Evolutionary conservation across 64 coral and sea anemone genomes (phyloP).

Genomic region (Acropora tenuis): DNA sequence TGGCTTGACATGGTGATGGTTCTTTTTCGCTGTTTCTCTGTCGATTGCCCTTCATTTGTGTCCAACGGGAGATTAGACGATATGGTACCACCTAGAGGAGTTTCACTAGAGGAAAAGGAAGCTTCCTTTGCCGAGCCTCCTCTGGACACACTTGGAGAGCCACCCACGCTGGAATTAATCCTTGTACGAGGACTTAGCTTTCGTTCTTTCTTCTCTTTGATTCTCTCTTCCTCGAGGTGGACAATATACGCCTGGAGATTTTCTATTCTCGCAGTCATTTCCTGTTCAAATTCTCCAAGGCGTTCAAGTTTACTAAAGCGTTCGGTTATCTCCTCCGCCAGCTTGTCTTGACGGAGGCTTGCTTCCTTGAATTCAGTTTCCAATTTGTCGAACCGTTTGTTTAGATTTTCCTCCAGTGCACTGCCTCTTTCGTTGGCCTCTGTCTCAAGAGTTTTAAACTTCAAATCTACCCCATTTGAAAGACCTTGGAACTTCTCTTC

Average conservation of each 20-base stretch:
- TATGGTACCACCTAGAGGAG: background rate
- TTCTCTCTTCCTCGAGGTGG: constrained; percentile 13
- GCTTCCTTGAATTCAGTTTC: background rate
- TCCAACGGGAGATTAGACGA: background rate
- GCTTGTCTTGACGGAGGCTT: background rate
- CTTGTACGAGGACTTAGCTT: background rate
- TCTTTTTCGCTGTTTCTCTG: constrained; percentile 7
- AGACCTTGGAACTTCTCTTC: constrained; percentile 30
- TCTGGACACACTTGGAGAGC: background rate
- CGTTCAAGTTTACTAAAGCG: constrained; percentile 6
- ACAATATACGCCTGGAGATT: constrained; percentile 12
- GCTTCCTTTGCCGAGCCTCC: background rate
- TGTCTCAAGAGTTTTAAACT: constrained; percentile 17
- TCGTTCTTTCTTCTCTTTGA: background rate
- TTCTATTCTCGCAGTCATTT: constrained; percentile 9
- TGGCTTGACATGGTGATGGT: constrained; percentile 21
- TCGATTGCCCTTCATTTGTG: background rate
- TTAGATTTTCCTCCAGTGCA: background rate
- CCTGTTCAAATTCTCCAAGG: constrained; percentile 2
- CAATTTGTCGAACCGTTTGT: constrained; percentile 13
- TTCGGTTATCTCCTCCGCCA: background rate
- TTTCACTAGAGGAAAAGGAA: background rate
- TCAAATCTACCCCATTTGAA: background rate
- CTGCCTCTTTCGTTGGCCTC: constrained; percentile 12
- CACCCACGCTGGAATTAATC: background rate